phyloP scores from a whole-genome alignment of 2,888 invertebrate genomes.

The Furcula furcula region DNA sequence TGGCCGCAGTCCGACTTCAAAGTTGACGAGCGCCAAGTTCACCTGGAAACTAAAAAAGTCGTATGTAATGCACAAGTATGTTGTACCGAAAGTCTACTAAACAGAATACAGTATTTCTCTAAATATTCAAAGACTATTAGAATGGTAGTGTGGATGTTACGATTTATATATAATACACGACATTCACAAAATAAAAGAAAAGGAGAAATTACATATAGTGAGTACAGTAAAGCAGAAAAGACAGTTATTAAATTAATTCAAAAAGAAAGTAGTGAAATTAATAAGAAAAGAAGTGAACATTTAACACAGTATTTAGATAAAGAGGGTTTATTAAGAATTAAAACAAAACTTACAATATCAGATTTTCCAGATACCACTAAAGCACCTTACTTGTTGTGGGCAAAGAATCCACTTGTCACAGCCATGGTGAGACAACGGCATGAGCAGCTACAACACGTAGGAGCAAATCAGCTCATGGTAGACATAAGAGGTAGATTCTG shows the following conservation, averaged over 20 bases:
- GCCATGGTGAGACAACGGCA: constrained; percentile 3
- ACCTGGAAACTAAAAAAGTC: background rate
- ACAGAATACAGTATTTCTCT: constrained; percentile 4
- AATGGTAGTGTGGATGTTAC: constrained; percentile 5
- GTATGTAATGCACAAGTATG: background rate
- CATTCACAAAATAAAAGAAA: background rate
- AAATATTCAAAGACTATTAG: constrained; percentile 9
- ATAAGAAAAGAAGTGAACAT: background rate
- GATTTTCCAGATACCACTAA: background rate
- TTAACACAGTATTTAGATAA: background rate
- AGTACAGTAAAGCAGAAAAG: constrained; percentile 8
- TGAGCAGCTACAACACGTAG: background rate
- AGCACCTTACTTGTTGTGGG: background rate
- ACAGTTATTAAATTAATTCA: background rate
- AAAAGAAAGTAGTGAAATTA: background rate
- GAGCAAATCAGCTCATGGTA: background rate
- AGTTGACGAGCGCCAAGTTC: background rate
- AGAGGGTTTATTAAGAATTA: background rate
- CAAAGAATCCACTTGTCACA: constrained; percentile 3
- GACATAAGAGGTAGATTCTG: background rate
- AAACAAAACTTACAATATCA: background rate
- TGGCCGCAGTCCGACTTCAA: constrained; percentile 1
- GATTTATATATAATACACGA: constrained; percentile 6
- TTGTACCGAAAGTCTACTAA: background rate
- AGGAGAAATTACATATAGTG: constrained; percentile 2